Conservation (phyloP, 1,140 invertebrate genomes). For the Drosophila littoralis region DNA sequence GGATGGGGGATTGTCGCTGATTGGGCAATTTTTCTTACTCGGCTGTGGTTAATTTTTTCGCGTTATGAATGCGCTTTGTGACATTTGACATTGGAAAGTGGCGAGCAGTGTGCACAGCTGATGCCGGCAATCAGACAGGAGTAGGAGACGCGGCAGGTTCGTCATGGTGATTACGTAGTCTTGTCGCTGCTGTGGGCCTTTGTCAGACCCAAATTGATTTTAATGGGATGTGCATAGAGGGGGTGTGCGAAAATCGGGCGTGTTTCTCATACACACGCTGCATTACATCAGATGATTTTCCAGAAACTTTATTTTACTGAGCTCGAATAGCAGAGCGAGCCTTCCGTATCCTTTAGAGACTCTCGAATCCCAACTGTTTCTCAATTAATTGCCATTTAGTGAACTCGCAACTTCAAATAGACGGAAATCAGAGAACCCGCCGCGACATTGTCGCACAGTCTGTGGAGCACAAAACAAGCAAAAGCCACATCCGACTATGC, state of each 20-base stretch:
- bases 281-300: slow-evolving; percentile 24
- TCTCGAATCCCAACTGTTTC: slow-evolving; percentile 23
- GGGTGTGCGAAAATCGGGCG: neutral
- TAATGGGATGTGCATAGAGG: slow-evolving; percentile 23
- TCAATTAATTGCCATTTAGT: slow-evolving; percentile 59
- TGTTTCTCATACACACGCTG: neutral
- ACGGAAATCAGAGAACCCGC: slow-evolving; percentile 12
- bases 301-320: too few relatives aligned
- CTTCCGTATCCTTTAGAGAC: neutral
- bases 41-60: slow-evolving; percentile 61
- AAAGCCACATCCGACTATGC: slow-evolving; percentile 31
- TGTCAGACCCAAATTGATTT: slow-evolving; percentile 52
- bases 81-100: slow-evolving; percentile 69
- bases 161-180: slow-evolving; percentile 65
- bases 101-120: slow-evolving; percentile 31
- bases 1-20: slow-evolving; percentile 43
- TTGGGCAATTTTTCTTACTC: slow-evolving; percentile 71
- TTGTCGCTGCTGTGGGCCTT: neutral
- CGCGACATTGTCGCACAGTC: neutral
- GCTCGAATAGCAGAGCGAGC: too few relatives aligned
- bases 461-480: neutral
- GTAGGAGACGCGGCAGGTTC: slow-evolving; percentile 16
- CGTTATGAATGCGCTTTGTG: slow-evolving; percentile 72
- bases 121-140: slow-evolving; percentile 25
- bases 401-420: slow-evolving; percentile 33